Percentiles rank a stretch among this genome's conserved stretches.
Conservation (phyloP, 2,797 vertebrate genomes). For the Anas flavirostris region DNA sequence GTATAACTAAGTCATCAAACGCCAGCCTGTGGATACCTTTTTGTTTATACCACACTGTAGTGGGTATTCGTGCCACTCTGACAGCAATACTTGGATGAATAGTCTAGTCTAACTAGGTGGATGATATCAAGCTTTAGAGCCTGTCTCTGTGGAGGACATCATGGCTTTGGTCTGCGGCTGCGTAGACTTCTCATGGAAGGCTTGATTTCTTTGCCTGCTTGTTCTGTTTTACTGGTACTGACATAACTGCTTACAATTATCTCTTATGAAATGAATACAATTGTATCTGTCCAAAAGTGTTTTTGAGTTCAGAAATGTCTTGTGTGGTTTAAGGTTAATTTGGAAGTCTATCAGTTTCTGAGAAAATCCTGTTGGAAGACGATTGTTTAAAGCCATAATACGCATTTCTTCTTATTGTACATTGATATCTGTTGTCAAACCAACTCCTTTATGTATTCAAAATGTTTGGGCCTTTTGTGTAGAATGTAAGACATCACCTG, state of each 20-base stretch:
- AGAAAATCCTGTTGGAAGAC: neutral
- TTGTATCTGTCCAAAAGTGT: neutral
- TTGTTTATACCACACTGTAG: accelerated
- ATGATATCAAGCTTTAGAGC: neutral
- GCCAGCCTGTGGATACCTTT: neutral
- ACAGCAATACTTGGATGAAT: neutral
- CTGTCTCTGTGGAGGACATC: neutral
- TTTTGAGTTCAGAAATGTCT: neutral
- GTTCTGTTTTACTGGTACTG: neutral
- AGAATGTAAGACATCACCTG: neutral
- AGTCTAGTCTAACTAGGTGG: neutral
- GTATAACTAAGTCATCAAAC: neutral
- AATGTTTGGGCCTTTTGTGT: conserved; percentile 10
- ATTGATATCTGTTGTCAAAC: conserved; percentile 15
- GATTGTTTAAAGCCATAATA: neutral
- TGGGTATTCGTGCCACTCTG: neutral
- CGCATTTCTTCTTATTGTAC: conserved; percentile 11
- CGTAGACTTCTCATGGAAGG: neutral
- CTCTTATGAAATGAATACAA: neutral
- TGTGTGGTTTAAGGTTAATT: conserved; percentile 14
- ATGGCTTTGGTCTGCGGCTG: neutral
- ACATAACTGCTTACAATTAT: neutral
- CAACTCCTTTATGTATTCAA: conserved; percentile 13
- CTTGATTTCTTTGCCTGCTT: neutral
- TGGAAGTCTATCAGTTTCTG: neutral